phyloP scores from a whole-genome alignment of 2,888 invertebrate genomes.

The Dioctria rufipes region DNA sequence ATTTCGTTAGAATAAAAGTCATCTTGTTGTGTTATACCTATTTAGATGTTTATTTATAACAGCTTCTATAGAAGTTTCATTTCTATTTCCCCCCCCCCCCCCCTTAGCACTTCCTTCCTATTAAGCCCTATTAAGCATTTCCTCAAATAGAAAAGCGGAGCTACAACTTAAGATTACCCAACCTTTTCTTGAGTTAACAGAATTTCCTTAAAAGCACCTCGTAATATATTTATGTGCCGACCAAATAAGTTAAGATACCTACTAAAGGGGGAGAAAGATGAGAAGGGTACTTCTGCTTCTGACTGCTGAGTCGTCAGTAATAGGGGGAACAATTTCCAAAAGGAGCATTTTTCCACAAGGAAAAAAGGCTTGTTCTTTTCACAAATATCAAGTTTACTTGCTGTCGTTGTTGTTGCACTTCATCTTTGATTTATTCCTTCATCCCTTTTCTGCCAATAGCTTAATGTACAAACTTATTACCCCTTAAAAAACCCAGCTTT shows the following conservation, averaged over 20 bases:
- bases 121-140: conserved; percentile 35
- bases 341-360: conserved; percentile 42
- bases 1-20: conserved; percentile 18
- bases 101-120: neutral
- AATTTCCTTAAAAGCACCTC: conserved; percentile 62
- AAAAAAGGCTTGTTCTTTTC: conserved; percentile 3
- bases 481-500: conserved; percentile 35
- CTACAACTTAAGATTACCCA: conserved; percentile 39
- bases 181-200: conserved; percentile 57
- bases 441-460: conserved; percentile 30
- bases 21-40: neutral
- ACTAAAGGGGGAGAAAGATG: conserved; percentile 26
- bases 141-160: neutral
- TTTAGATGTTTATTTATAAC: conserved; percentile 17
- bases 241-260: conserved; percentile 57
- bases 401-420: neutral
- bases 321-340: conserved; percentile 25
- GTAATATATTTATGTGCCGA: conserved; percentile 61
- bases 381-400: conserved; percentile 20
- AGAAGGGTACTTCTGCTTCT: conserved; percentile 52
- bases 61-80: neutral
- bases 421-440: conserved; percentile 20
- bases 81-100: conserved; percentile 9
- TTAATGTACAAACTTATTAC: conserved; percentile 46
- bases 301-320: neutral